These are phyloP conservation scores for Spheniscus mendiculus DNA, from an alignment of 2,113 vertebrate species.

Conservation along the genomic window DNA sequence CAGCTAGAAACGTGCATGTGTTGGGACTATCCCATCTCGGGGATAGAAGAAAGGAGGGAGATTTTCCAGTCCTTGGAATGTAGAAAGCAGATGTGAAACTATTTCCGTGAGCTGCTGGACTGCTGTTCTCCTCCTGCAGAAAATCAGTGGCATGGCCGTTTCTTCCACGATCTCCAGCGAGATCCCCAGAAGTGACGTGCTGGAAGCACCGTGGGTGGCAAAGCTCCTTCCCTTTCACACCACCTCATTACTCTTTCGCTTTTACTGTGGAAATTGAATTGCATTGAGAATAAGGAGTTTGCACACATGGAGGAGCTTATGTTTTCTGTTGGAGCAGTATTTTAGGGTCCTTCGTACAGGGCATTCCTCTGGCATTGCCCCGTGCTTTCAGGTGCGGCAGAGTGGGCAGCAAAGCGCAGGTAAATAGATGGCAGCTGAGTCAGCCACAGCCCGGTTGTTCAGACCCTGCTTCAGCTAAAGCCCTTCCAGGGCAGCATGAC, in stretches of 20 bases:
- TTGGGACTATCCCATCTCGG: slow-evolving; percentile 6
- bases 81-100: slow-evolving; percentile 28
- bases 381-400: neutral
- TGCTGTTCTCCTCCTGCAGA: accelerated
- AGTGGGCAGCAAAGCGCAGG: accelerated
- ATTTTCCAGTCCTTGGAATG: slow-evolving; percentile 32
- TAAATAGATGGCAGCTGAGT: neutral
- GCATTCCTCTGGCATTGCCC: neutral
- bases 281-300: neutral
- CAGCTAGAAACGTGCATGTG: neutral
- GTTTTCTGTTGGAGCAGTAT: neutral
- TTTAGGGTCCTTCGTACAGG: neutral
- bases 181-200: neutral
- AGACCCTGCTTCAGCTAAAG: neutral
- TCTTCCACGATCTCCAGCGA: neutral
- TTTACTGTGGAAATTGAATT: neutral
- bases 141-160: neutral
- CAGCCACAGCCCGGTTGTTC: neutral
- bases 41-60: neutral
- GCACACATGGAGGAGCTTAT: neutral
- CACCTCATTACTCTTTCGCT: neutral
- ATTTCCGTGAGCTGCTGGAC: neutral
- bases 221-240: neutral
- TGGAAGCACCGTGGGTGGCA: neutral
- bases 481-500: neutral